Evolutionary conservation across 2,888 invertebrate species (phyloP).

Genomic region (Octonoba sinensis): DNA sequence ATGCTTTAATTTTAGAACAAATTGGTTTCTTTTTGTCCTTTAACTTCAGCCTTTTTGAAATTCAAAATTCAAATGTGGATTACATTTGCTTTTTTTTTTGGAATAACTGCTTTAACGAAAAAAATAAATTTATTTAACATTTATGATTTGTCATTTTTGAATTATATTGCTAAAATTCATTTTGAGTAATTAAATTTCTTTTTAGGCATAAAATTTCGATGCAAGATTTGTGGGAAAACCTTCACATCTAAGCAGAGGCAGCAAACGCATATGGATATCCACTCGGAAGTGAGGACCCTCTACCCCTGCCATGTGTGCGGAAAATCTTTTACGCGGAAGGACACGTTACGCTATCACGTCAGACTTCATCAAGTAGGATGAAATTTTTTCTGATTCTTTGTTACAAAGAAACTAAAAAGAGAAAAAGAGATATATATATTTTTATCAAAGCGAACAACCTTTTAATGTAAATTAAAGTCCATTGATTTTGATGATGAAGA

Average conservation of each 20-base stretch:
- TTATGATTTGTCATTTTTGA: no score
- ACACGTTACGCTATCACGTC: slow-evolving; percentile 19
- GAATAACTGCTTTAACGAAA: no score
- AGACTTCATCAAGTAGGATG: slow-evolving; percentile 9
- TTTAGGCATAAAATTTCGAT: neutral
- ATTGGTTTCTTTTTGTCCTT: no score
- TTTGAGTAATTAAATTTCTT: no score
- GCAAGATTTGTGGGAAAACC: slow-evolving; percentile 2
- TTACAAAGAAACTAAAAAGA: no score
- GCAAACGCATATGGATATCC: slow-evolving; percentile 1
- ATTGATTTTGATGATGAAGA: neutral
- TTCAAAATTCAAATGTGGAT: no score
- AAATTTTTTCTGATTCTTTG: neutral
- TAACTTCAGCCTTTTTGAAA: no score
- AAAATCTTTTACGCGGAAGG: slow-evolving; percentile 9
- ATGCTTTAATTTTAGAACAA: no score
- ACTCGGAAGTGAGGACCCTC: slow-evolving; percentile 1
- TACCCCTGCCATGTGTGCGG: neutral
- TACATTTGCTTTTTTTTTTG: no score
- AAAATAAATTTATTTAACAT: no score
- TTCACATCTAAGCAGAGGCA: slow-evolving; percentile 5
- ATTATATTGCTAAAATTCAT: no score
- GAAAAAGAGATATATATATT: neutral
- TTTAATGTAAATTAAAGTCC: neutral
- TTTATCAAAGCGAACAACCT: neutral